A percentile compares a stretch with the other conserved stretches of the same genome.
phyloP scores from a whole-genome alignment of 2,888 invertebrate genomes.

The Lycaena phlaeas region DNA sequence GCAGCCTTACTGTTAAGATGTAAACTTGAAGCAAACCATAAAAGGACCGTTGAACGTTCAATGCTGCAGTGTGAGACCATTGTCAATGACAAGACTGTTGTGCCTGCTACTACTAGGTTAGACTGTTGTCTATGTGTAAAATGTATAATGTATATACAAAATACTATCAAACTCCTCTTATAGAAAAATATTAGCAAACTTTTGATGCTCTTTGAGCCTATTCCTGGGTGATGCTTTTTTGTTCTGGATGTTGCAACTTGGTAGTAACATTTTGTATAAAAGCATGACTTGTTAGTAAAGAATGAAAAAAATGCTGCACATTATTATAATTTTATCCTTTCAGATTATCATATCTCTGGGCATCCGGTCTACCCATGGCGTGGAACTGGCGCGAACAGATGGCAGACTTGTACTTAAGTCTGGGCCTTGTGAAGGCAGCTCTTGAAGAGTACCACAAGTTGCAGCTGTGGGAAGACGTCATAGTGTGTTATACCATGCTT shows the following conservation, averaged over 20 bases:
- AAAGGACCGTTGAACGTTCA: constrained; percentile 89
- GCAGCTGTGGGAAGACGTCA: constrained; percentile 93
- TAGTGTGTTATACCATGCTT: constrained; percentile 89
- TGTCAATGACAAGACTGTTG: constrained; percentile 66
- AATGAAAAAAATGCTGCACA: no score
- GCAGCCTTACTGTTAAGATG: constrained; percentile 84
- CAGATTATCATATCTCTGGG: constrained; percentile 78
- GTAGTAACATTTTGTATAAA: no score
- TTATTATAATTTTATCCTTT: no score
- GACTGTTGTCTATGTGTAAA: no score
- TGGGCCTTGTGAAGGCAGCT: constrained; percentile 90
- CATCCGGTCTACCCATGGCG: constrained; percentile 78
- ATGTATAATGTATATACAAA: no score
- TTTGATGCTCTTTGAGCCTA: no score
- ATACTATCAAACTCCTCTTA: no score
- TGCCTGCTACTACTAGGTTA: constrained; percentile 41
- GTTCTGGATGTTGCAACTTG: no score
- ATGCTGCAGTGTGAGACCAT: constrained; percentile 89
- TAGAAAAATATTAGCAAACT: no score
- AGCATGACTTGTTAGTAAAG: no score
- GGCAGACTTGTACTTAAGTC: constrained; percentile 82
- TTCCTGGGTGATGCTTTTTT: no score
- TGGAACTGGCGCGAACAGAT: constrained; percentile 86
- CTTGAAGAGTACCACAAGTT: constrained; percentile 83
- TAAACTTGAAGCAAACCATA: constrained; percentile 81